Conservation (phyloP, 2,113 vertebrate species). For the Eulemur macaco region DNA sequence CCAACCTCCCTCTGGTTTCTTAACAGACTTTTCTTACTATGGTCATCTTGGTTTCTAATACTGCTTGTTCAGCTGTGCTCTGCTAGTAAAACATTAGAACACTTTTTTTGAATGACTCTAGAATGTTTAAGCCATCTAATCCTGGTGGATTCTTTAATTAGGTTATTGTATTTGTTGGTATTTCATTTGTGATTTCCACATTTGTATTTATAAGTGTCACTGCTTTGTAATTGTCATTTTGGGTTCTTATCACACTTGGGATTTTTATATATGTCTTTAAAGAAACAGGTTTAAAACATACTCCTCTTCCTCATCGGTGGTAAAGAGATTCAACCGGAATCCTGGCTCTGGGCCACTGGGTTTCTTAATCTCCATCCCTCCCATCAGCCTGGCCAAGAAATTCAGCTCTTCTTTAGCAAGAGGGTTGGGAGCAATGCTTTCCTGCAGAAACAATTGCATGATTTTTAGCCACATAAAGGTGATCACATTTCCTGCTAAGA, state of each 20-base stretch:
- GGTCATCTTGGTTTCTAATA: neutral
- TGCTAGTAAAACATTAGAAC: neutral
- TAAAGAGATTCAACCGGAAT: slow-evolving; percentile 95
- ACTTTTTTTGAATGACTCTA: neutral
- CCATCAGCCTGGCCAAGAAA: slow-evolving; percentile 94
- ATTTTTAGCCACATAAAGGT: slow-evolving; percentile 47
- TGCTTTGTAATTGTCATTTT: neutral
- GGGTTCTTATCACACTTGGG: neutral
- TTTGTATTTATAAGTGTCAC: neutral
- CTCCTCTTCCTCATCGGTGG: slow-evolving; percentile 97
- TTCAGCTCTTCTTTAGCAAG: slow-evolving; percentile 98
- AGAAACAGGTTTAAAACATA: slow-evolving; percentile 77
- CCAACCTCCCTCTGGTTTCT: neutral
- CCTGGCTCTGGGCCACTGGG: slow-evolving; percentile 85
- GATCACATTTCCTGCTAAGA: slow-evolving; percentile 47
- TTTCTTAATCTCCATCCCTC: slow-evolving; percentile 91
- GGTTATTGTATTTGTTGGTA: neutral
- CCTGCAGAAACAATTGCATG: slow-evolving; percentile 83
- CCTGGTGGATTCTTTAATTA: neutral
- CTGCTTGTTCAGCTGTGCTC: neutral
- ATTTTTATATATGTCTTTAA: slow-evolving; percentile 28
- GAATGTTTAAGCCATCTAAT: neutral
- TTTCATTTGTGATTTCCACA: neutral
- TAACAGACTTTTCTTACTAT: neutral
- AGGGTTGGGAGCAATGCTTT: slow-evolving; percentile 91